Percentiles rank a stretch among this genome's conserved stretches.
Evolutionary conservation across 2,888 invertebrate species (phyloP).

Genomic region (Melinaea marsaeus): DNA sequence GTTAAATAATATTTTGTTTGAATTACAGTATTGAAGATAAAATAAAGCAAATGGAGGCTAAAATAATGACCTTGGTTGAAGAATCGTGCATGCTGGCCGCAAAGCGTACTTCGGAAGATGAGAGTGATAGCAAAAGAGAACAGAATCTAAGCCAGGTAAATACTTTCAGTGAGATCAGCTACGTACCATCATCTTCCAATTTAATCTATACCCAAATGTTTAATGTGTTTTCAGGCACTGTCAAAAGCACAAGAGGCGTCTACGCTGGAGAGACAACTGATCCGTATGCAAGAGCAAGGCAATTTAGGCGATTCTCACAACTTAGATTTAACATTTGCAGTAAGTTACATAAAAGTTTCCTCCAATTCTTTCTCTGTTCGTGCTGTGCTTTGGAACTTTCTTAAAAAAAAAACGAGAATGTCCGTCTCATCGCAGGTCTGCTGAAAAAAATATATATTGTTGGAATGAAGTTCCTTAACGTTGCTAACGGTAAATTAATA

Average conservation of each 20-base stretch:
- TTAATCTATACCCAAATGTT: not conserved
- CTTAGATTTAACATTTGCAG: slow-evolving; percentile 96
- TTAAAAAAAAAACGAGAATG: too few species aligned
- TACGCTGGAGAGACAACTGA: slow-evolving; percentile 91
- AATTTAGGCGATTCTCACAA: slow-evolving; percentile 94
- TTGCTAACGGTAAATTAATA: too few species aligned
- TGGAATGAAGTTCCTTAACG: too few species aligned
- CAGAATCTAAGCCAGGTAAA: slow-evolving; percentile 56
- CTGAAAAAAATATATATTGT: too few species aligned
- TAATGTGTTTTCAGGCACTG: slow-evolving; percentile 74
- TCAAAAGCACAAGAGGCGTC: slow-evolving; percentile 98
- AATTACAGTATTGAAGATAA: slow-evolving; percentile 90
- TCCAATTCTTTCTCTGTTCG: too few species aligned
- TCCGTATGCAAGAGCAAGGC: slow-evolving; percentile 94
- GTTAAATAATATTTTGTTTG: slow-evolving; percentile 2
- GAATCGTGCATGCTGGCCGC: slow-evolving; percentile 85
- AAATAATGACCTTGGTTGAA: slow-evolving; percentile 93
- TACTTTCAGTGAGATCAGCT: not conserved
- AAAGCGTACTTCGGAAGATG: slow-evolving; percentile 54
- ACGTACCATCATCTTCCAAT: not conserved
- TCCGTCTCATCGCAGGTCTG: too few species aligned
- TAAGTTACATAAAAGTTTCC: slow-evolving; percentile 56
- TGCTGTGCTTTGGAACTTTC: too few species aligned
- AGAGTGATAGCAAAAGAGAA: slow-evolving; percentile 49
- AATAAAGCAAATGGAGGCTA: slow-evolving; percentile 90